Base-by-base conservation (phyloP, 2,113 vertebrate species). In the Harpagus bidentatus region DNA sequence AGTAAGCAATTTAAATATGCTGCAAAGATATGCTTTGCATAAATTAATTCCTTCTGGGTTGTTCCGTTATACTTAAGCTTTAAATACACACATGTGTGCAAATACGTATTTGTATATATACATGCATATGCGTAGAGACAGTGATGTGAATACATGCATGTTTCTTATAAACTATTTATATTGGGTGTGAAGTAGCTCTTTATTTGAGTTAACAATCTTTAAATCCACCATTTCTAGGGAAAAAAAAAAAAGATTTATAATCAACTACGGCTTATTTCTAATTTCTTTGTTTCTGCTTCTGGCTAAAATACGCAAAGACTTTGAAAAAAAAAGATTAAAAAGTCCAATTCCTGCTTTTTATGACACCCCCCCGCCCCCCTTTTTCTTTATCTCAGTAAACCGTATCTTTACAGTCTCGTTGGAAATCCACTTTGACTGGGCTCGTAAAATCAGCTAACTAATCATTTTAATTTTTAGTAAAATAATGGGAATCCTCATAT, bases 401-500 rank as follows among this genome's bases (percentile, higher is more conserved):
- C 8, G 7, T 71, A 77, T 67, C 65, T 94, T 45, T 86, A 82
- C 81, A 96, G 87, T 90, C 56, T 5, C 73, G 52, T 45, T 86
- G 61, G 89, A 94, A 85, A 89, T 48, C 40, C 15, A 19, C 67
- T 91, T 95, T 94, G 94, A 96, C 85, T 94, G 34, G 94, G 76
- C 86, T 97, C 61, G 83, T 88, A 87, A 97, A 95, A 92, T 84
- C 89, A 93, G 73, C 78, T 76, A 91, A 91, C 1, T 83, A 70
- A 79, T 97, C 62, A 66, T 91, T 96, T 97, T 89, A 95, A 92
- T 97, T 97, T 95, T 96, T 93, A 91, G 85, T 84, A 91, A 94
- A 97, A 97, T 97, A 97, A 96, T 96, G 80, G 56, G 67, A 97
- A 97, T 96, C 58, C 63, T 95, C 85, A 83, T 93, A 97, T 97